phyloP scores from a whole-genome alignment of 2,113 vertebrate species.

The Dromiciops gliroides region DNA sequence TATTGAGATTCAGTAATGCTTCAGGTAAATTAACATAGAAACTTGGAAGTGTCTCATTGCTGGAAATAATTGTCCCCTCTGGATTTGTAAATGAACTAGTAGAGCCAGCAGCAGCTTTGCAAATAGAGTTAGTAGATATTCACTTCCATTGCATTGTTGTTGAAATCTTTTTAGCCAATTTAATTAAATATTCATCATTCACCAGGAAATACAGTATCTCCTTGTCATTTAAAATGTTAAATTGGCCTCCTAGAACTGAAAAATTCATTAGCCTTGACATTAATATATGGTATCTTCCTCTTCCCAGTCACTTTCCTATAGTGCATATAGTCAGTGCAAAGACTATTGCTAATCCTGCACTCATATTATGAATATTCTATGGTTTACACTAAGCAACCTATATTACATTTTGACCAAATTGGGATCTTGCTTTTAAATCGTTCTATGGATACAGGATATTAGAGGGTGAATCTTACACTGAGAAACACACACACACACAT shows the following conservation, averaged over 20 bases:
- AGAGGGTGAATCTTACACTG: not conserved
- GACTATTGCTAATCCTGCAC: not conserved
- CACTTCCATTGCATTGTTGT: conserved; percentile 59
- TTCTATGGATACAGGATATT: not conserved
- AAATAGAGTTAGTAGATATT: conserved; percentile 65
- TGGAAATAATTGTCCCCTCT: conserved; percentile 49
- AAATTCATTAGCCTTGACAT: conserved; percentile 59
- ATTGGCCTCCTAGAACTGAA: conserved; percentile 50
- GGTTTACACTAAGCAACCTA: not conserved
- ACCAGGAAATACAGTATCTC: conserved; percentile 59
- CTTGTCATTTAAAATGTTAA: conserved; percentile 64
- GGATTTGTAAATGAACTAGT: conserved; percentile 40
- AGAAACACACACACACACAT: not conserved
- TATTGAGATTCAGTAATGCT: conserved; percentile 41
- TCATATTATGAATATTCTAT: not conserved
- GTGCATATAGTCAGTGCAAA: conserved; percentile 49
- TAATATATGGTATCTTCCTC: conserved; percentile 34
- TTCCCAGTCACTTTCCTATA: not conserved
- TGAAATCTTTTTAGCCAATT: conserved; percentile 62
- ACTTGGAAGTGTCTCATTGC: not conserved
- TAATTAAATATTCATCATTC: conserved; percentile 58
- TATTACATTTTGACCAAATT: not conserved
- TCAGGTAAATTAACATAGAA: conserved; percentile 46
- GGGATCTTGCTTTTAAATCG: not conserved
- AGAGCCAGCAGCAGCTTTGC: conserved; percentile 10